phyloP scores from a whole-genome alignment of 2,888 invertebrate species.

The Cecidostiba fungosa region DNA sequence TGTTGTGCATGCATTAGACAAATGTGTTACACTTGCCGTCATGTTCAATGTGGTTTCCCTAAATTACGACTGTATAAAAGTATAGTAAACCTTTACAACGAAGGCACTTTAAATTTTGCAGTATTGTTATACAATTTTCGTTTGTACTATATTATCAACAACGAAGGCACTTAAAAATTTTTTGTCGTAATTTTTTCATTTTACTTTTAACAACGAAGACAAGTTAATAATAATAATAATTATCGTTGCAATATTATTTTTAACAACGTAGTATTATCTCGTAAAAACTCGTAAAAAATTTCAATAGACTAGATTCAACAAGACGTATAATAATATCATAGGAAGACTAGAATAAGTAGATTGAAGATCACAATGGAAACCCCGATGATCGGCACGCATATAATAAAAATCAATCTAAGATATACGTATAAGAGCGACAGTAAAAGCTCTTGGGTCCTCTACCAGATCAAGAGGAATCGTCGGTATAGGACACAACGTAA shows the following conservation, averaged over 20 bases:
- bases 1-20: slow-evolving; percentile 65
- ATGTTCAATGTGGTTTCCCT: slow-evolving; percentile 59
- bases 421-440: slow-evolving; percentile 47
- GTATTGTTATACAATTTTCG: slow-evolving; percentile 9
- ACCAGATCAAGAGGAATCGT: slow-evolving; percentile 61
- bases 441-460: slow-evolving; percentile 58
- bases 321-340: slow-evolving; percentile 24
- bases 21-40: slow-evolving; percentile 60
- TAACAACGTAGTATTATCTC: slow-evolving; percentile 50
- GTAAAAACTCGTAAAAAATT: slow-evolving; percentile 48
- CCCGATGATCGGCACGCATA: slow-evolving; percentile 56
- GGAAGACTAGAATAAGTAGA: slow-evolving; percentile 54
- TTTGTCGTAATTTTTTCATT: not conserved
- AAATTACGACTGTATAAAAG: slow-evolving; percentile 39
- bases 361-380: slow-evolving; percentile 58
- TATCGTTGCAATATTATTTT: slow-evolving; percentile 20
- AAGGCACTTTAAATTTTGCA: slow-evolving; percentile 47
- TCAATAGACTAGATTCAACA: slow-evolving; percentile 47
- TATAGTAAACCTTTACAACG: slow-evolving; percentile 51
- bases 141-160: slow-evolving; percentile 19
- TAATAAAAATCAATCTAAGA: slow-evolving; percentile 49
- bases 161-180: slow-evolving; percentile 24
- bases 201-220: slow-evolving; percentile 59
- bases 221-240: slow-evolving; percentile 6
- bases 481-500: slow-evolving; percentile 61